phyloP scores from a whole-genome alignment of 2,797 vertebrate genomes.

The Mormyrus hasselquistii region DNA sequence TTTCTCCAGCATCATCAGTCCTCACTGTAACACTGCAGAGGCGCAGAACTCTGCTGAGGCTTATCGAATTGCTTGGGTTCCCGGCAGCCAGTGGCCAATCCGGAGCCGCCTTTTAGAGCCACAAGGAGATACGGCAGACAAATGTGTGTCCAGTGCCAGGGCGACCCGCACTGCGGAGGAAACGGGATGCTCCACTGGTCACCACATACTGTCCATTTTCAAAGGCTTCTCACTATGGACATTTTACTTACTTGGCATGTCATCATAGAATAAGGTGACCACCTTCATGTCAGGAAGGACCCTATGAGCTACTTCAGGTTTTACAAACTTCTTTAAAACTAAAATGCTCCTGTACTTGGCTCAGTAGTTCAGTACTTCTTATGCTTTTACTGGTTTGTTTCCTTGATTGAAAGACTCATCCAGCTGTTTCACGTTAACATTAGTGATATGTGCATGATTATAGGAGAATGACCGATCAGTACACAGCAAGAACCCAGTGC shows the following conservation, averaged over 20 bases:
- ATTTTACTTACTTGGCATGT: background rate
- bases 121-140: background rate
- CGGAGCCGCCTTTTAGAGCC: slow-evolving; percentile 29
- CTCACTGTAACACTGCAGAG: slow-evolving; percentile 32
- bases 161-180: background rate
- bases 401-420: background rate
- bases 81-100: slow-evolving; percentile 25
- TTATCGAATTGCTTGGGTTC: slow-evolving; percentile 50
- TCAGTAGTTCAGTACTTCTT: background rate
- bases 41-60: slow-evolving; percentile 30
- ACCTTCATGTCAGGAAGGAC: background rate
- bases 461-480: background rate
- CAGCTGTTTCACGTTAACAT: background rate
- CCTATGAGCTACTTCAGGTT: background rate
- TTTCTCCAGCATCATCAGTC: slow-evolving; percentile 48
- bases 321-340: background rate
- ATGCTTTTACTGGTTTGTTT: background rate
- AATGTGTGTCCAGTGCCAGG: background rate
- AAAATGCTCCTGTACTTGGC: background rate
- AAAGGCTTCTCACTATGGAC: background rate
- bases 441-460: background rate
- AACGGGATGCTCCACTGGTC: background rate
- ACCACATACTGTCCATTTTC: background rate
- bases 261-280: background rate
- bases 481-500: background rate